These are phyloP conservation scores for Pygoscelis adeliae DNA, from an alignment of 2,113 vertebrate species.

Conservation along the genomic window DNA sequence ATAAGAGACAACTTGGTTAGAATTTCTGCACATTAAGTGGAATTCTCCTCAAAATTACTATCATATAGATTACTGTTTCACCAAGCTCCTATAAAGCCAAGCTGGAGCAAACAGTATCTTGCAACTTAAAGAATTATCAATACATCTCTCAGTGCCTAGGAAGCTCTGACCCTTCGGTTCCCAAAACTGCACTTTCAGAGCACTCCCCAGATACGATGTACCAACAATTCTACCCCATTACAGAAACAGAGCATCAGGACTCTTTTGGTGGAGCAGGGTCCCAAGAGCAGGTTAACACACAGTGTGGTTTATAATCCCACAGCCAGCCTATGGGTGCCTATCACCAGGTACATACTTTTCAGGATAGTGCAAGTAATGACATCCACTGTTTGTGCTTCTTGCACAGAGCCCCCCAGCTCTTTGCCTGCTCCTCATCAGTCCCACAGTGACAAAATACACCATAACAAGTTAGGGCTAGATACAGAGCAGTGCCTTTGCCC, in stretches of 20 bases:
- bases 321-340: neutral
- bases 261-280: neutral
- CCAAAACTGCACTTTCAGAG: neutral
- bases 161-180: neutral
- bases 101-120: neutral
- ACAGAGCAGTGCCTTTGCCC: neutral
- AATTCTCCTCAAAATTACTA: neutral
- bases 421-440: neutral
- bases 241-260: neutral
- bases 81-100: neutral
- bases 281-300: neutral
- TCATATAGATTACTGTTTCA: neutral
- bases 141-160: neutral
- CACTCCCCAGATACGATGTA: rapidly evolving
- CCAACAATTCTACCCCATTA: neutral
- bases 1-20: neutral
- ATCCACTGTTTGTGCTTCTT: neutral
- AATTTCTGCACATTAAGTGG: neutral
- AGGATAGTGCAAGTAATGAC: neutral
- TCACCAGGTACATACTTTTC: neutral
- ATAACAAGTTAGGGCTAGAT: neutral
- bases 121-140: neutral
- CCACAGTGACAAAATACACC: neutral
- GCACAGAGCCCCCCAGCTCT: neutral
- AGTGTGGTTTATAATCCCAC: neutral